Base-by-base conservation (phyloP, 1,140 invertebrate species). In the Dendroctonus ponderosae region DNA sequence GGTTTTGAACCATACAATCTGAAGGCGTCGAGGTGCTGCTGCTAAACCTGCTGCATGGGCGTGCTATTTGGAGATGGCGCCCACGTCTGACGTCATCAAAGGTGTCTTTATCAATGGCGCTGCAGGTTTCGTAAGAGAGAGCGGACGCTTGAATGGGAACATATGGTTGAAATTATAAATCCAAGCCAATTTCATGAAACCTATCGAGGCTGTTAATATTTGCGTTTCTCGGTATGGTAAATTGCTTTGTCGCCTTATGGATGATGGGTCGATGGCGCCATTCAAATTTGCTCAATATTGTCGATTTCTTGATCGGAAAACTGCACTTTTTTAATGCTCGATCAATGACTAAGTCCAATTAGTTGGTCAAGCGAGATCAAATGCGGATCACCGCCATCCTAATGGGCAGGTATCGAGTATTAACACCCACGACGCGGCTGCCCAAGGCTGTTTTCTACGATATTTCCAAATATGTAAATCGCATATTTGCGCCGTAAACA, bases 81-180 rank as follows among this genome's bases (percentile, higher is more conserved):
- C 61, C 50, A 62, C 61, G 61, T 51, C 39, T 62, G 61, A 62
- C 61, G 61, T 62, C 61, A 62, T 51, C 41, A 53, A 43, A 53
- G 61, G 51, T 62, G 61, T 52, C 59, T 52, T 62, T 52, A 60
- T 62, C 59, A 62, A 62, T 62, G 59, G 59, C 39, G 59, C 7
- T 38, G 46, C 57, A n/a, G 42, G 43, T 62, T 62, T 62, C 59
- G 59, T 62, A 62, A 62, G 59, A 62, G 59, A 62, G 57, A 60
- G 37, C 48, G 46, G 46, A 61, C 51, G 59, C 46, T 40, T 61
- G 59, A 61, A 61, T 51, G 46, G 38, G 37, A 61, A 61, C 59
- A 61, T 61, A 46, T 61, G 46, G 46, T 46, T 41, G 26, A 59
- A 51, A 14, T 50, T 40, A 50, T 46, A 51, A 50, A 51, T n/a